Base-by-base conservation (phyloP, 2,888 invertebrate genomes). In the Balanococcus diminutus region DNA sequence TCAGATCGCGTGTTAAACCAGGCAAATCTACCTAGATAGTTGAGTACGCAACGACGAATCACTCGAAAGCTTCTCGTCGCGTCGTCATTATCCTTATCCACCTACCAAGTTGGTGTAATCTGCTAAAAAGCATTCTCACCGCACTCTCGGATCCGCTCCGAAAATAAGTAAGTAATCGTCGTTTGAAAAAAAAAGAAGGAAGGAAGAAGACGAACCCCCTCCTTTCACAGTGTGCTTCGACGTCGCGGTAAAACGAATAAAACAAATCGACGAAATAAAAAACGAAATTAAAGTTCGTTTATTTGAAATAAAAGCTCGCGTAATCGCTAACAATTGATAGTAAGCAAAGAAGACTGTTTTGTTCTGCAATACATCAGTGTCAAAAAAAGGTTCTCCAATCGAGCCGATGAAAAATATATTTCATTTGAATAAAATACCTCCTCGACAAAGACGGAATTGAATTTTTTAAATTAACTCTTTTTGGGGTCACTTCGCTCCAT, bases 341-440 rank as follows among this genome's bases (percentile, higher is more conserved):
- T 72, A 72, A 16, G 31, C 72, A 32, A 72, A 72, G 72, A 72
- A 72, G 72, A 72, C 32, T 72, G 72, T 72, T 72, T 72, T 32
- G 72, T 31, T 72, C 31, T 51, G 51, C 42, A 51, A 82, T 82
- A 82, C 82, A 82, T 82, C 82, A 46, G 82, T 46, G 82, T 82
- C 82, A 82, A 82, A 82, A 82, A 82, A 82, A 82, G 82, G 82
- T 42, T 82, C 42, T 19, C 16, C 46, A 28, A 82, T 39, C 82
- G 82, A 42, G 51, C 46, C 82, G 82, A 82, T 82, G 82, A 82
- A 82, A 82, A 82, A 82, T 82, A 82, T 82, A 46, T 82, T 51
- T 82, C 82, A 82, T 82, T 82, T 82, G 46, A 82, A 82, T 82
- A 82, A 82, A 82, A 82, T 82, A 46, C 82, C 51, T 39, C 79